phyloP scores from a whole-genome alignment of 2,113 vertebrate genomes.

The Porphyrio hochstetteri region DNA sequence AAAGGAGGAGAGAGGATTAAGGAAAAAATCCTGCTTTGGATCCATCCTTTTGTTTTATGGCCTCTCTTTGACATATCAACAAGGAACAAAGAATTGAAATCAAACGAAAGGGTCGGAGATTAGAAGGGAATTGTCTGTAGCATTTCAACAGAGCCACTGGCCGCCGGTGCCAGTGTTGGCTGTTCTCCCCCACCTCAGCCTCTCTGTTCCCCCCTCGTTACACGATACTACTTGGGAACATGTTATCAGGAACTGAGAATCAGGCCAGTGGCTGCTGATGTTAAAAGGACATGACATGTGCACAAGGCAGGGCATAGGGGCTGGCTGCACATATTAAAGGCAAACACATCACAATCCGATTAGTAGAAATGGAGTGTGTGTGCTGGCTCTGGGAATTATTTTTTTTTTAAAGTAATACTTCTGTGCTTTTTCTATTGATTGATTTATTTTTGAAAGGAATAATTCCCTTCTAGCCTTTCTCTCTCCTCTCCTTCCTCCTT shows the following conservation, averaged over 20 bases:
- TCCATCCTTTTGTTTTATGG: neutral
- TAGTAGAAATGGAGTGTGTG: constrained; percentile 63
- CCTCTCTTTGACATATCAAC: neutral
- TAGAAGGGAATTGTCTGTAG: neutral
- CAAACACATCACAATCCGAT: constrained; percentile 76
- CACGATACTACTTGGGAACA: constrained; percentile 59
- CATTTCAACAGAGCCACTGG: neutral
- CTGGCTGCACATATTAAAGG: constrained; percentile 93
- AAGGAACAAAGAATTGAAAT: neutral
- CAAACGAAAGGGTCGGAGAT: neutral
- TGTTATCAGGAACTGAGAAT: constrained; percentile 74
- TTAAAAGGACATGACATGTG: constrained; percentile 95
- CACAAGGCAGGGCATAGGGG: constrained; percentile 82
- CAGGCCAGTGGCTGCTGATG: constrained; percentile 94
- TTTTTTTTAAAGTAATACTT: constrained; percentile 33
- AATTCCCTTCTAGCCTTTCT: constrained; percentile 35
- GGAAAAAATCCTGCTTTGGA: neutral
- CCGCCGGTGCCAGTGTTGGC: neutral
- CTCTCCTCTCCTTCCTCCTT: neutral
- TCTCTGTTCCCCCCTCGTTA: neutral
- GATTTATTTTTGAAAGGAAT: constrained; percentile 55
- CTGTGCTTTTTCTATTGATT: constrained; percentile 62
- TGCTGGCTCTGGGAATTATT: constrained; percentile 33
- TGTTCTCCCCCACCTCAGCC: neutral
- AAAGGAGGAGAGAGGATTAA: neutral